These are phyloP conservation scores for Chrysemys picta DNA, from an alignment of 2,113 vertebrate species.

Conservation along the genomic window DNA sequence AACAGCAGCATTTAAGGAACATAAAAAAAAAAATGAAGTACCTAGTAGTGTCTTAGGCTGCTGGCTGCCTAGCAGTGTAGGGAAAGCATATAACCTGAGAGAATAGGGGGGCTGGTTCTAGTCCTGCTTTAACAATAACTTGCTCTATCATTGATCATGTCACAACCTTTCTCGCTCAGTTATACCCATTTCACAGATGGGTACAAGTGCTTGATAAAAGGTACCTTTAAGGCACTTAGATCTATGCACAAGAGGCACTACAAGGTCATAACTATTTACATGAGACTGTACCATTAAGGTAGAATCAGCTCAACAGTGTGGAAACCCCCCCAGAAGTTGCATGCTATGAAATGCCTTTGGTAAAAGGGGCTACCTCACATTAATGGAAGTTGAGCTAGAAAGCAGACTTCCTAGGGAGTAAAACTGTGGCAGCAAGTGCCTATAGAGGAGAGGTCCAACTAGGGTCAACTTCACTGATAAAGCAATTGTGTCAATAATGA, in stretches of 20 bases:
- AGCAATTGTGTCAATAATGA: not conserved
- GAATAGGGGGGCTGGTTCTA: accelerated
- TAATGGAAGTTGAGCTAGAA: not conserved
- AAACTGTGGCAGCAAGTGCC: not conserved
- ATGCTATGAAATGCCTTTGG: not conserved
- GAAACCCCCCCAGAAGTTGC: not conserved
- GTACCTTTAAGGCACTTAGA: not conserved
- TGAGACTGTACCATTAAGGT: not conserved
- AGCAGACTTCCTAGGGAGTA: not conserved
- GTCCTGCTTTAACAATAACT: not conserved
- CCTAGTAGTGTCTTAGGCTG: not conserved
- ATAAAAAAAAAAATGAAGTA: not conserved
- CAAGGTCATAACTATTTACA: not conserved
- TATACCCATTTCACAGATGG: not conserved
- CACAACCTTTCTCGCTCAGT: not conserved
- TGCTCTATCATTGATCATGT: not conserved
- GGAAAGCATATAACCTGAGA: not conserved
- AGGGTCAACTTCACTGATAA: not conserved
- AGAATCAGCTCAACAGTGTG: not conserved
- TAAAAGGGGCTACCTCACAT: not conserved
- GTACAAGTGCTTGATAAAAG: not conserved
- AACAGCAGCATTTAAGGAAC: not conserved
- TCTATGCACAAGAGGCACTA: not conserved
- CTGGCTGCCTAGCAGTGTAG: not conserved
- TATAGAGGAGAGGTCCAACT: not conserved